phyloP scores from a whole-genome alignment of 2,113 vertebrate species.

The Alosa alosa region DNA sequence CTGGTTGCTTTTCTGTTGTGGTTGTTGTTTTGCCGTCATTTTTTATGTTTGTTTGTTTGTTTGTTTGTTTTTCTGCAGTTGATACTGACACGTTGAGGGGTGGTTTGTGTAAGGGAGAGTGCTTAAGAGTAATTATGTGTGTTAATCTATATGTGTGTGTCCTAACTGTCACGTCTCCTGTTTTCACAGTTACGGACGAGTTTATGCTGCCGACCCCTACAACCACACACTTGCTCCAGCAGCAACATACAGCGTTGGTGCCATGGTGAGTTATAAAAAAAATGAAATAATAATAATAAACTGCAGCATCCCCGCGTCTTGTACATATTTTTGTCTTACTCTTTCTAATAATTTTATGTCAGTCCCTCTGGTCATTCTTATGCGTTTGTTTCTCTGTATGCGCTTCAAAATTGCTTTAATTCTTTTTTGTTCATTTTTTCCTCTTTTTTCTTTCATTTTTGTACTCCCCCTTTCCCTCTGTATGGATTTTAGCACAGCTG shows the following conservation, averaged over 20 bases:
- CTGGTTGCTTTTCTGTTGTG: constrained; percentile 22
- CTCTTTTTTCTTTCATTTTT: constrained; percentile 31
- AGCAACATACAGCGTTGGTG: constrained; percentile 98
- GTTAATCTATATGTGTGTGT: not conserved
- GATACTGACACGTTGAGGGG: not conserved
- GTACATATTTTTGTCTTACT: constrained; percentile 41
- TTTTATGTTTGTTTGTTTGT: constrained; percentile 23
- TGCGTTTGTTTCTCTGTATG: constrained; percentile 32
- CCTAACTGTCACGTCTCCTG: constrained; percentile 33
- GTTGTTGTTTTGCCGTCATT: constrained; percentile 2
- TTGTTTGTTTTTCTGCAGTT: constrained; percentile 19
- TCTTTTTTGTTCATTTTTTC: constrained; percentile 26
- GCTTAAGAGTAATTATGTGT: not conserved
- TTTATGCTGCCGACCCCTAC: constrained; percentile 99
- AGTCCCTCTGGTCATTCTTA: not conserved
- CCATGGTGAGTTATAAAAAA: constrained; percentile 83
- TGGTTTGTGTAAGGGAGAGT: not conserved
- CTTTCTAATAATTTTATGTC: not conserved
- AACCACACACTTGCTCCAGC: constrained; percentile 98
- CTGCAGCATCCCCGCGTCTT: not conserved
- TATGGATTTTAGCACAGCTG: constrained; percentile 74
- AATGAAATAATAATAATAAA: not conserved
- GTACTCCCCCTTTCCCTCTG: constrained; percentile 43
- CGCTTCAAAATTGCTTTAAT: constrained; percentile 28
- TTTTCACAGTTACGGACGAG: constrained; percentile 94